Base-by-base conservation (phyloP, 2,797 vertebrate species). In the Gymnocypris eckloni region DNA sequence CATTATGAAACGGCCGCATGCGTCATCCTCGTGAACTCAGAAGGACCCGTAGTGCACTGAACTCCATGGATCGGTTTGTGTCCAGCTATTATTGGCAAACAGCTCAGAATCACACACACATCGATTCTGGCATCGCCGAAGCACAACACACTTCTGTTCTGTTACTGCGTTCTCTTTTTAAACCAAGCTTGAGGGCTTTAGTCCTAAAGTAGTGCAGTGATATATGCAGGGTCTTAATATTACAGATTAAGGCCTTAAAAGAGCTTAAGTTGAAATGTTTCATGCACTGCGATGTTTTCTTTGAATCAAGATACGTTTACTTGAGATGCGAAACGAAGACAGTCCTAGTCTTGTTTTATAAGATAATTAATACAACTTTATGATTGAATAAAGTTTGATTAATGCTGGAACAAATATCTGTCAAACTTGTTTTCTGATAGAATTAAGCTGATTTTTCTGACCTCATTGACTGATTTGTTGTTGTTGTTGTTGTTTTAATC, bases 51-150 rank as follows among this genome's bases (percentile, higher is more conserved):
- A 88, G 86, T 76, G 2, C 80, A 52, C 83, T 79, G n/a, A 56
- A 72, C 50, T 39, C 28, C 72, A 84, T 66, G 48, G 80, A 88
- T 71, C 66, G 76, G 16, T 81, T 81, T 79, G 82, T 87, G 75
- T 83, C 22, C 69, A 52, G 86, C 86, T 87, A 83, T 90, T 86
- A 89, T 87, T 84, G 76, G 86, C 86, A 81, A 71, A 66, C 85
- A 70, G 79, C 87, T 87, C 48, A 84, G 80, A 90, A 89, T 88
- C 81, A 88, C 84, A 86, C 88, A 87, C 86, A 85, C 88, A 87
- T 89, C 80, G 87, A 89, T 89, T 87, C 56, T 90, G 88, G 83
- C 86, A 84, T 48, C 50, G 22, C 90, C 69, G 78, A 70, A 22
- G 54, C 76, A 87, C 86, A 83, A 86, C 76, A 67, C 85, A 87